Base-by-base conservation (phyloP, 2,888 invertebrate genomes). In the Taenaris catops region DNA sequence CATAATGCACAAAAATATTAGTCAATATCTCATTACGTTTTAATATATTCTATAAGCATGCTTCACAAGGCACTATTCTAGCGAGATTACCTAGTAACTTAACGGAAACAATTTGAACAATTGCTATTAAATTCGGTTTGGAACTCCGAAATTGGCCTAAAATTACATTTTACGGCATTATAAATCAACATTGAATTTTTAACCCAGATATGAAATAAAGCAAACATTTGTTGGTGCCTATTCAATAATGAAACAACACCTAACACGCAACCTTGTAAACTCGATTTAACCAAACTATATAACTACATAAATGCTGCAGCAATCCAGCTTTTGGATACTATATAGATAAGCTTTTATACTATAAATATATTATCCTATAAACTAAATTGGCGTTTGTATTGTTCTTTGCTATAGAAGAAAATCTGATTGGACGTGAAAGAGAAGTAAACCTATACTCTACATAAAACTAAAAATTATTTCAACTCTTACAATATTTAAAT, bases 41-140 rank as follows among this genome's bases (percentile, higher is more conserved):
- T 56, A 55, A 65, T n/a, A 66, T 63, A 71, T 58, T 63, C 46
- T 48, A 59, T 78, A 83, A 83, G 84, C 84, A 81, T 83, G 80
- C 83, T 63, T 83, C 74, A 72, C 79, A 86, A 86, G 84, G 84
- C 84, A 86, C 84, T 86, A 86, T 74, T 65, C 84, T 86, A 84
- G 80, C 76, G 75, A 83, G 75, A 79, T 72, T 55, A 51, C 44
- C 52, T 67, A 58, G 53, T 57, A 75, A 76, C 56, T 55, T 56
- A 80, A 71, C 53, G 42, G 47, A 67, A 65, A 64, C 49, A 62
- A 69, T 58, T 52, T 51, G 63, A 72, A 65, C 60, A 69, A 63
- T 63, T 50, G 50, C 65, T 78, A 79, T 63, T 86, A 84, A 86
- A 86, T 84, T 84, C 84, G 83, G 75, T 74, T 83, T 83, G 53